A percentile compares a stretch with the other conserved stretches of the same genome.
Conservation (phyloP, 1,140 invertebrate species). For the Brachionus calyciflorus region DNA sequence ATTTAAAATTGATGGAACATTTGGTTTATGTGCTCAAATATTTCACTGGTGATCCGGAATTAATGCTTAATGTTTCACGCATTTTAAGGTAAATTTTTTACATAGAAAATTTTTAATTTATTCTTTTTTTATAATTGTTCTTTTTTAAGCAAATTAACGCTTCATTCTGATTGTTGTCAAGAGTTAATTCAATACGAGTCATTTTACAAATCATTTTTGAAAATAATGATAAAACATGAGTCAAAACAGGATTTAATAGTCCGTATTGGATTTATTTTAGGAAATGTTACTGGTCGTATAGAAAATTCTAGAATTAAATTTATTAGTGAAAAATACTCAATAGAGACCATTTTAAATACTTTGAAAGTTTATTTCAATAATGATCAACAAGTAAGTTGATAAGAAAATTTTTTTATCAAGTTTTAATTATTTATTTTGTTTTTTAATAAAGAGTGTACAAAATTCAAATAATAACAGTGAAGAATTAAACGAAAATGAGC, state of each 20-base stretch:
- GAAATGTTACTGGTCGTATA: constrained; percentile 72
- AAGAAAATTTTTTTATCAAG: background rate
- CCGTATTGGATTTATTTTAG: constrained; percentile 71
- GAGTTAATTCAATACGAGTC: constrained; percentile 64
- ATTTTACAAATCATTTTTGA: constrained; percentile 64
- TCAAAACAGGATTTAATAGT: constrained; percentile 68
- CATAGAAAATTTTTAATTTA: background rate
- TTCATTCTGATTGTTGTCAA: constrained; percentile 70
- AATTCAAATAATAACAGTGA: background rate
- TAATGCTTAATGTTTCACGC: constrained; percentile 72
- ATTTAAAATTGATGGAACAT: constrained; percentile 61
- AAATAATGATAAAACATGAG: constrained; percentile 65
- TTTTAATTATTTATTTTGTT: background rate
- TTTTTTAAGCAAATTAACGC: constrained; percentile 71
- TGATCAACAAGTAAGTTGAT: constrained; percentile 53
- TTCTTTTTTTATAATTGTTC: constrained; percentile 46
- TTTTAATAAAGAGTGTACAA: background rate
- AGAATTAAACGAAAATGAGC: background rate
- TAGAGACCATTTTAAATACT: constrained; percentile 64
- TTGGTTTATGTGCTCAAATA: constrained; percentile 64
- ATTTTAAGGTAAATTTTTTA: constrained; percentile 70
- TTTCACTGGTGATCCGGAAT: constrained; percentile 69
- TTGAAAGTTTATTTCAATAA: constrained; percentile 66
- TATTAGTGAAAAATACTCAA: constrained; percentile 64
- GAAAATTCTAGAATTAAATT: constrained; percentile 67